These are phyloP conservation scores for Anthopleura sola DNA, from an alignment of 64 coral and sea anemone species.

Conservation along the genomic window DNA sequence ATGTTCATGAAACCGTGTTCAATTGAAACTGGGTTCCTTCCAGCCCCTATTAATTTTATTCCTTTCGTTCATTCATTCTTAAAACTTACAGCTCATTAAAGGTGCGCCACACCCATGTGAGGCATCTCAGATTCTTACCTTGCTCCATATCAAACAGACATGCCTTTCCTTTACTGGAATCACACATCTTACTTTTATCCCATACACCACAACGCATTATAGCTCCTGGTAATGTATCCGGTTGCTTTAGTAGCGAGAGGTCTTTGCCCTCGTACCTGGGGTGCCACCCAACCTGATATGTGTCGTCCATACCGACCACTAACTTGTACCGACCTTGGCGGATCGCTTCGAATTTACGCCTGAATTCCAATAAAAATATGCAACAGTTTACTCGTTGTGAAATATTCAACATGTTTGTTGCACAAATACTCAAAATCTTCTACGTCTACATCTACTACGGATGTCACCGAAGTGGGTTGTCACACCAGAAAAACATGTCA, in stretches of 20 bases:
- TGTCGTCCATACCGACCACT: conserved; percentile 88
- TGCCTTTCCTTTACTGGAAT: conserved; percentile 66
- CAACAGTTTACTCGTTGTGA: not conserved
- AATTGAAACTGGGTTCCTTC: no score
- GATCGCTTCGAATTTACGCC: conserved; percentile 70
- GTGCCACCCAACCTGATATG: conserved; percentile 73
- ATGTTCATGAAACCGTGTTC: no score
- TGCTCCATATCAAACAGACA: conserved; percentile 72
- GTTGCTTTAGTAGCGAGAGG: conserved; percentile 16
- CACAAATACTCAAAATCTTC: no score
- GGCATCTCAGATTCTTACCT: conserved; percentile 15
- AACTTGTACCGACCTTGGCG: conserved; percentile 74
- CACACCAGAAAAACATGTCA: no score
- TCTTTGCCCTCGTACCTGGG: conserved; percentile 44
- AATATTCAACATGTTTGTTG: no score
- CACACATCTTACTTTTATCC: conserved; percentile 64
- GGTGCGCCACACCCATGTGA: no score
- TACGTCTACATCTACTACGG: no score
- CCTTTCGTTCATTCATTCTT: no score
- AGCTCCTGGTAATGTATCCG: conserved; percentile 46
- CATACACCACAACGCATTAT: conserved; percentile 56
- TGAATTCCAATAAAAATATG: not conserved
- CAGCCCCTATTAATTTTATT: no score
- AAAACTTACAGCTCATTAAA: no score
- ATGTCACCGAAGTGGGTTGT: no score